Evolutionary conservation across 2,888 invertebrate species (phyloP).

Genomic region (Cerceris ruficornis): DNA sequence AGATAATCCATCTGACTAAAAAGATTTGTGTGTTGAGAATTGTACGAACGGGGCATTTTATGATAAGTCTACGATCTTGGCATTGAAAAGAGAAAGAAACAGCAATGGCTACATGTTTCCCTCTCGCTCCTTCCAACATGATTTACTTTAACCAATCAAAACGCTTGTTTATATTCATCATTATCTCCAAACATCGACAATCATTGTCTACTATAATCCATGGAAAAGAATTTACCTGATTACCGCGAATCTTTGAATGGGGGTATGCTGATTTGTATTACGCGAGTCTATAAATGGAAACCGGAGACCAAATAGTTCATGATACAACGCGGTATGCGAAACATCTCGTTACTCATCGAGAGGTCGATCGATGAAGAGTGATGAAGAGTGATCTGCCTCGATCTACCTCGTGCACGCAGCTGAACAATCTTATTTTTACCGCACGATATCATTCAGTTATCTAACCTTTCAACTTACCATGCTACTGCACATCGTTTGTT

Average conservation of each 20-base stretch:
- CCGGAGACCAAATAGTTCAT: neutral
- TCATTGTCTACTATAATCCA: constrained; percentile 10
- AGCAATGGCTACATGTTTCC: neutral
- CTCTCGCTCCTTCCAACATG: neutral
- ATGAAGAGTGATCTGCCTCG: neutral
- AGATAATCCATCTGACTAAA: too few relatives aligned
- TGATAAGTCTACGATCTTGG: neutral
- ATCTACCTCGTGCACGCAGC: constrained; percentile 15
- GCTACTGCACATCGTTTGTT: neutral
- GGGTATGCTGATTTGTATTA: neutral
- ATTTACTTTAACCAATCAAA: constrained; percentile 20
- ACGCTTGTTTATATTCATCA: too few relatives aligned
- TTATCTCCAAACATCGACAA: neutral
- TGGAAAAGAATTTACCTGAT: neutral
- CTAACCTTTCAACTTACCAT: constrained; percentile 27
- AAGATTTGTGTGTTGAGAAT: neutral
- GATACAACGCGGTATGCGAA: neutral
- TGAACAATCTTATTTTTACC: constrained; percentile 23
- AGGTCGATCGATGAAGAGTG: constrained; percentile 39
- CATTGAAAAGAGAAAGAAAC: neutral
- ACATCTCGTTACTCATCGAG: neutral
- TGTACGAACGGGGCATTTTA: neutral
- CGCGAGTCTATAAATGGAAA: constrained; percentile 12
- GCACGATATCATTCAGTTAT: constrained; percentile 28
- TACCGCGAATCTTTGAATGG: constrained; percentile 14